phyloP scores from a whole-genome alignment of 2,888 invertebrate genomes.

The Teinopalpus imperialis region DNA sequence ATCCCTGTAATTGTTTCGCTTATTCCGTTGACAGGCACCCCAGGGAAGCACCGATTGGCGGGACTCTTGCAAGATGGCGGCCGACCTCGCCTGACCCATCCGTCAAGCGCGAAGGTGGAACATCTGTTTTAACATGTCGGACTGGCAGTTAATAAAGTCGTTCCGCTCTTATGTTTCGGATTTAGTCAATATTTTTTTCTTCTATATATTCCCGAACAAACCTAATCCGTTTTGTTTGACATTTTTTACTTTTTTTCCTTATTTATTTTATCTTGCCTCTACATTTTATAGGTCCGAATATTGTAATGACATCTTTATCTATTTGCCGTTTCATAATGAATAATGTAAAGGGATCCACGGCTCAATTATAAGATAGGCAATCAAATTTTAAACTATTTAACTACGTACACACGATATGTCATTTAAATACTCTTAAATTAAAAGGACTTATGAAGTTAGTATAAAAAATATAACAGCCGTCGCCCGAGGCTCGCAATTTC shows the following conservation, averaged over 20 bases:
- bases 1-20: constrained; percentile 69
- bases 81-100: constrained; percentile 75
- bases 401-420: constrained; percentile 1
- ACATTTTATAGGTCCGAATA: too few species aligned
- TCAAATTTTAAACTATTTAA: too few species aligned
- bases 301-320: too few species aligned
- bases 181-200: constrained; percentile 28
- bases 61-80: constrained; percentile 70
- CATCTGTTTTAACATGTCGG: constrained; percentile 77
- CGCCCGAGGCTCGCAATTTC: constrained; percentile 63
- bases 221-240: too few species aligned
- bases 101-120: constrained; percentile 71
- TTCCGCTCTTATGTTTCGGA: constrained; percentile 50
- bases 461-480: constrained; percentile 55
- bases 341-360: too few species aligned
- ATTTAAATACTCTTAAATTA: neutral
- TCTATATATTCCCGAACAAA: too few species aligned
- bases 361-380: too few species aligned
- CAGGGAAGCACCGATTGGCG: constrained; percentile 65
- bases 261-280: too few species aligned
- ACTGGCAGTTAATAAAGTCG: constrained; percentile 68
- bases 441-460: constrained; percentile 43
- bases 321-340: too few species aligned
- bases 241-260: too few species aligned
- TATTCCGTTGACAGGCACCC: constrained; percentile 64